Conservation (phyloP, 2,113 vertebrate genomes). For the Canis aureus region DNA sequence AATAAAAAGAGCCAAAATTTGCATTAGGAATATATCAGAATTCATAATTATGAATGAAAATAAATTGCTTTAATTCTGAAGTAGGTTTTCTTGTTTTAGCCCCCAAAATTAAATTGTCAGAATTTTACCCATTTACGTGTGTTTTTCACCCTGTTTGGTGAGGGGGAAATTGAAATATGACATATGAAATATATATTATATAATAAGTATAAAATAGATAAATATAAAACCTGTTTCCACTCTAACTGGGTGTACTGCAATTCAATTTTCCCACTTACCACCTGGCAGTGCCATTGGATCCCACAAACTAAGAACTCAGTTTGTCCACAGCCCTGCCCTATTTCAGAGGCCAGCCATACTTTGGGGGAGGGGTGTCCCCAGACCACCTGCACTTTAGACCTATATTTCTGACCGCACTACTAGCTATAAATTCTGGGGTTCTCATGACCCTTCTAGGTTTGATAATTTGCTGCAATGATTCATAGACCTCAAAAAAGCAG, state of each 20-base stretch:
- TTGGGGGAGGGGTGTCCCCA: fast-evolving
- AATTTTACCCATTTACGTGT: not conserved
- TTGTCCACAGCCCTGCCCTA: not conserved
- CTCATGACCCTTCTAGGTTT: not conserved
- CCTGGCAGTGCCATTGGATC: no score
- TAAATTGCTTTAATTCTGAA: not conserved
- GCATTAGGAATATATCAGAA: not conserved
- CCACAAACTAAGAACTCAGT: not conserved
- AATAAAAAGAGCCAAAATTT: not conserved
- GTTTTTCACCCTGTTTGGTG: not conserved
- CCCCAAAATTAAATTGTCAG: not conserved
- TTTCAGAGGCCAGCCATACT: not conserved
- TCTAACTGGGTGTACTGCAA: no score
- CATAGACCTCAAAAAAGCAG: not conserved
- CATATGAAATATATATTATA: no score
- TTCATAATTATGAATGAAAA: not conserved
- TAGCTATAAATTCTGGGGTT: not conserved
- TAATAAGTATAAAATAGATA: not conserved
- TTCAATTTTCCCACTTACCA: not conserved
- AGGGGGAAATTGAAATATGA: not conserved
- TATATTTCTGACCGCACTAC: not conserved
- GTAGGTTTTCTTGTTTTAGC: not conserved
- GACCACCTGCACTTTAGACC: not conserved
- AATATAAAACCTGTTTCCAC: not conserved
- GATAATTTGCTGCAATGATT: not conserved